phyloP scores from a whole-genome alignment of 2,888 invertebrate genomes.

The Drosophila macrospina region DNA sequence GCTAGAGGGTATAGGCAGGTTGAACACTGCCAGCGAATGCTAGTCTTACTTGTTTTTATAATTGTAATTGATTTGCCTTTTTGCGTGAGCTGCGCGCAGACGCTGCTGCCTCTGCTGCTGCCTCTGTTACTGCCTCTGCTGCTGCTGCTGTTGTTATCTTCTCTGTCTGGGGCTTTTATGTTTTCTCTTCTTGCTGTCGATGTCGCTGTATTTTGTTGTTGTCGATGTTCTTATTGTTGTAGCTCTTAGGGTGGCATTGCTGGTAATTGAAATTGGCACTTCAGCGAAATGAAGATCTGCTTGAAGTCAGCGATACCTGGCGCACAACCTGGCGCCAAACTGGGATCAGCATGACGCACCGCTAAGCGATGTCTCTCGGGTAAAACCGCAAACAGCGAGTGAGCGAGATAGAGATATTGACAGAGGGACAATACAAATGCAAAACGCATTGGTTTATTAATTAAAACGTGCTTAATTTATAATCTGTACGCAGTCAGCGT shows the following conservation, averaged over 20 bases:
- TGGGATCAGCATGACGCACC: constrained; percentile 50
- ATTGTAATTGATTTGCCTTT: constrained; percentile 79
- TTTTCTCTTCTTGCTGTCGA: constrained; percentile 14
- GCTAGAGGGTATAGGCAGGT: constrained; percentile 12
- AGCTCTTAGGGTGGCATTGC: constrained; percentile 24
- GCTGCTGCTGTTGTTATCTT: constrained; percentile 4
- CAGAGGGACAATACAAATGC: constrained; percentile 24
- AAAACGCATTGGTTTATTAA: constrained; percentile 40
- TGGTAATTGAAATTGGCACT: constrained; percentile 49
- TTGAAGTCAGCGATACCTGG: constrained; percentile 27
- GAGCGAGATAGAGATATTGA: not conserved
- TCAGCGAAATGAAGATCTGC: constrained; percentile 23
- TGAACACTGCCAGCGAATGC: not conserved
- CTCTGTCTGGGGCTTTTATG: constrained; percentile 26
- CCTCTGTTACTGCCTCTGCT: constrained; percentile 1
- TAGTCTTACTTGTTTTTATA: constrained; percentile 54
- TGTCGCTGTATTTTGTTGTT: not conserved
- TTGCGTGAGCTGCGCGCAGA: constrained; percentile 40
- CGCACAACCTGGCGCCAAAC: constrained; percentile 15
- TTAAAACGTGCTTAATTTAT: constrained; percentile 66
- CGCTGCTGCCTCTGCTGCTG: constrained; percentile 4
- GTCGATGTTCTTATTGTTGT: constrained; percentile 15
- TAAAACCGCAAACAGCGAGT: constrained; percentile 27
- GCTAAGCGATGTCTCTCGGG: constrained; percentile 26
- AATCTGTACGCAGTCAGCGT: constrained; percentile 53